Conservation (phyloP, 2,113 vertebrate genomes). For the Crypturellus undulatus region DNA sequence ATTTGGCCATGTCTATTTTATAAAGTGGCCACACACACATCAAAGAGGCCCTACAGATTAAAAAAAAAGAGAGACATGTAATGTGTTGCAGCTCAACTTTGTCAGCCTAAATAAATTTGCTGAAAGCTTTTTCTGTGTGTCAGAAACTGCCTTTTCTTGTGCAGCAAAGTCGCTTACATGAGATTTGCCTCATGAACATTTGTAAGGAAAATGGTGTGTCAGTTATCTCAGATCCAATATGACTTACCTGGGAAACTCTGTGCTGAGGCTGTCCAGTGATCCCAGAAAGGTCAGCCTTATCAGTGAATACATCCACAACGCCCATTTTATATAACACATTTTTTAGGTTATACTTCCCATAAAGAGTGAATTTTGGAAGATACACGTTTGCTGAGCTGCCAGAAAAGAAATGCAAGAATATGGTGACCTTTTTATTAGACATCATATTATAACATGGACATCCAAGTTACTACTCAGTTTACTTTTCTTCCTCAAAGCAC, state of each 20-base stretch:
- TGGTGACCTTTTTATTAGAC: neutral
- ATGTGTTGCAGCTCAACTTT: neutral
- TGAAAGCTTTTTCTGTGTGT: neutral
- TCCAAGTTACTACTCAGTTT: neutral
- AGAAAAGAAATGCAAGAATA: neutral
- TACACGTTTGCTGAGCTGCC: slow-evolving; percentile 70
- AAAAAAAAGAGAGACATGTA: neutral
- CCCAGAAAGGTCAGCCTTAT: slow-evolving; percentile 82
- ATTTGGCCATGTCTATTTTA: neutral
- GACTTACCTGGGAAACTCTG: slow-evolving; percentile 82
- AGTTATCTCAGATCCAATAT: neutral
- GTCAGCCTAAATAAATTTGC: neutral
- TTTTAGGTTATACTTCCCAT: slow-evolving; percentile 80
- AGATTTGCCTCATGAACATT: neutral
- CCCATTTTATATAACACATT: slow-evolving; percentile 80
- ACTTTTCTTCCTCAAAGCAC: neutral
- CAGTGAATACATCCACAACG: slow-evolving; percentile 82
- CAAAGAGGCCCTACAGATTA: neutral
- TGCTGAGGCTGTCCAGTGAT: slow-evolving; percentile 75
- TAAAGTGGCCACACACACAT: neutral
- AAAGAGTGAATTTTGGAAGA: slow-evolving; percentile 87
- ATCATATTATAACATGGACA: neutral
- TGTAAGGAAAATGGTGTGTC: neutral
- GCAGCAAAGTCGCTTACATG: neutral
- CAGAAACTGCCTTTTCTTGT: neutral